Percentiles rank a stretch among this genome's conserved stretches.
phyloP scores from a whole-genome alignment of 2,113 vertebrate genomes.

The Paradisaea rubra region DNA sequence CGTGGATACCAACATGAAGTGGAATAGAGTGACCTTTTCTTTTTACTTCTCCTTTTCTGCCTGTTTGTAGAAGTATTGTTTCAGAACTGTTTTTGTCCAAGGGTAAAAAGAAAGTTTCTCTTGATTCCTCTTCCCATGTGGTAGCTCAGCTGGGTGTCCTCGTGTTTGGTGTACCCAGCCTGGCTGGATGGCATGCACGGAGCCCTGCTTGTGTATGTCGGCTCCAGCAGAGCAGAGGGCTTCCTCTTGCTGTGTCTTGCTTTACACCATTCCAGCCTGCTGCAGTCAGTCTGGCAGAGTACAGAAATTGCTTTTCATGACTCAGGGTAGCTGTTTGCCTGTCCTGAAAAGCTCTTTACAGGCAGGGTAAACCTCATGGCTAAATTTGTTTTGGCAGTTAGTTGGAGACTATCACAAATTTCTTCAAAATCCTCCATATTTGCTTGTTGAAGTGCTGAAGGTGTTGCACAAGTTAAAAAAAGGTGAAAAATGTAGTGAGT shows the following conservation, averaged over 20 bases:
- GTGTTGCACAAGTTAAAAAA: background rate
- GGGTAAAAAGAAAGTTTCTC: background rate
- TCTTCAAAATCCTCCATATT: background rate
- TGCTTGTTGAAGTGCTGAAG: background rate
- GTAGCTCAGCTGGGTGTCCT: background rate
- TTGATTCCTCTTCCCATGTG: background rate
- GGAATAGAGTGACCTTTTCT: background rate
- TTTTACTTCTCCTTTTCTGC: background rate
- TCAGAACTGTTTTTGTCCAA: background rate
- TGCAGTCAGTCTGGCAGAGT: background rate
- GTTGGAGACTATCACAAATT: background rate
- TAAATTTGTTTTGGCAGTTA: background rate
- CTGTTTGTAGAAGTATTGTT: background rate
- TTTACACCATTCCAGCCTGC: background rate
- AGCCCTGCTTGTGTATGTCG: background rate
- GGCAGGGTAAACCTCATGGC: background rate
- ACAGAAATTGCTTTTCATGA: background rate
- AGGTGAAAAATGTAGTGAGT: background rate
- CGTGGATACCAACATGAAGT: background rate
- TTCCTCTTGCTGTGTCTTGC: background rate
- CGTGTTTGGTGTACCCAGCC: accelerated
- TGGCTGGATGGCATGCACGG: background rate
- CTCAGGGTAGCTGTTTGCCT: background rate
- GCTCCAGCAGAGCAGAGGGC: background rate
- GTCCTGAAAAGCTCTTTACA: background rate